These are phyloP conservation scores for Cyclura pinguis DNA, from an alignment of 2,797 vertebrate genomes.

Conservation along the genomic window DNA sequence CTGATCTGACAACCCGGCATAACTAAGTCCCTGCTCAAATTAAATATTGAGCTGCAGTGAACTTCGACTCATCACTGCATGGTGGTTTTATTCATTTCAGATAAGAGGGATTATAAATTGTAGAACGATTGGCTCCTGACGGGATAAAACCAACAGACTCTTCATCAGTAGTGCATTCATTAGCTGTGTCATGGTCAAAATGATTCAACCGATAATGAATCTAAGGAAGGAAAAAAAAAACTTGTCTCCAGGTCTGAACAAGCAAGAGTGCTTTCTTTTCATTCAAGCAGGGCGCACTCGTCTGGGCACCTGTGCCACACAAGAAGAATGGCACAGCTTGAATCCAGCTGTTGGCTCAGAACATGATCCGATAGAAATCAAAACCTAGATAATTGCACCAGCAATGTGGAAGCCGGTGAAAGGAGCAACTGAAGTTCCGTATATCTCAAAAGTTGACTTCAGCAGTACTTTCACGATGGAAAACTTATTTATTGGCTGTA, in stretches of 20 bases:
- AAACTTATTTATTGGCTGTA: background rate
- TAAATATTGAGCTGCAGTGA: slow-evolving; percentile 49
- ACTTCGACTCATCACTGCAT: slow-evolving; percentile 70
- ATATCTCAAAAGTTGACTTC: no score
- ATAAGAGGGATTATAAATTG: slow-evolving; percentile 75
- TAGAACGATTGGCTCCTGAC: slow-evolving; percentile 64
- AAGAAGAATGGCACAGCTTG: background rate
- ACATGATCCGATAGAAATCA: background rate
- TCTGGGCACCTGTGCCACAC: background rate
- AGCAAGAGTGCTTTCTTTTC: background rate
- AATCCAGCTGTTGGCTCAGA: background rate
- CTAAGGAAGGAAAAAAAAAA: slow-evolving; percentile 30
- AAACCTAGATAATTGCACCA: background rate
- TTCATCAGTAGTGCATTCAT: slow-evolving; percentile 51
- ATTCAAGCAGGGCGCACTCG: background rate
- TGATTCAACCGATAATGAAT: slow-evolving; percentile 39
- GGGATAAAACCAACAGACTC: slow-evolving; percentile 64
- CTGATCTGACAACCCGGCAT: no score
- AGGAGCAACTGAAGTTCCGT: background rate
- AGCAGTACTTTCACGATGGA: no score
- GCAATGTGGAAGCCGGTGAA: background rate
- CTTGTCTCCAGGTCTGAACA: background rate
- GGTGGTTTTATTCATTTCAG: slow-evolving; percentile 71
- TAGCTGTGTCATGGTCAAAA: slow-evolving; percentile 15
- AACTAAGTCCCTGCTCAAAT: background rate